Evolutionary conservation across 2,888 invertebrate genomes (phyloP).

Genomic region (Ceriagrion tenellum): DNA sequence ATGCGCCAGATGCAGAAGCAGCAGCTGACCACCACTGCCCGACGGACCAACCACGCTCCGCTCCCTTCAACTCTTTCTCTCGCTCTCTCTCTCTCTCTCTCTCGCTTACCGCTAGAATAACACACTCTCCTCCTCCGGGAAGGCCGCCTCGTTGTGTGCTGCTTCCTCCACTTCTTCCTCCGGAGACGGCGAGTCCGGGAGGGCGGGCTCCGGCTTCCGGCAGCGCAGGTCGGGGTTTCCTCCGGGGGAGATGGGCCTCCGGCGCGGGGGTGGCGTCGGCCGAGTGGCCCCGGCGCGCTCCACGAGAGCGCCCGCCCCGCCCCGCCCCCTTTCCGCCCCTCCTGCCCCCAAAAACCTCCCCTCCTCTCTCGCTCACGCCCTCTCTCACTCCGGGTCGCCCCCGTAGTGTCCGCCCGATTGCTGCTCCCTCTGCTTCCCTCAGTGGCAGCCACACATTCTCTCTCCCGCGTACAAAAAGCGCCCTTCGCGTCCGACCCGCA

Average conservation of each 20-base stretch:
- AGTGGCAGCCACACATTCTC: background rate
- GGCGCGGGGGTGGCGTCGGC: slow-evolving; percentile 35
- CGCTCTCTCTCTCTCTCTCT: background rate
- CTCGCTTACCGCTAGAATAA: background rate
- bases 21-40: slow-evolving; percentile 7
- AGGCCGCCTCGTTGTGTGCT: background rate
- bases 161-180: slow-evolving; percentile 28
- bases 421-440: background rate
- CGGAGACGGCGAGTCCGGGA: slow-evolving; percentile 51
- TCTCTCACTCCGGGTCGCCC: too few species aligned
- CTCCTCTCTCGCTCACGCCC: background rate
- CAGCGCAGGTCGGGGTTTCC: slow-evolving; percentile 41
- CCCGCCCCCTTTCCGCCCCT: slow-evolving; percentile 70
- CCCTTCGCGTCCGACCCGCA: background rate
- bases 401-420: too few species aligned
- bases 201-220: slow-evolving; percentile 54
- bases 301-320: slow-evolving; percentile 71
- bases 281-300: slow-evolving; percentile 40
- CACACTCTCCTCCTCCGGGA: background rate
- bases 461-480: background rate
- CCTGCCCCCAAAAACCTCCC: background rate
- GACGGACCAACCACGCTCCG: background rate
- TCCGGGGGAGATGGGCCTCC: slow-evolving; percentile 55
- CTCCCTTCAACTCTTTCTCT: background rate
- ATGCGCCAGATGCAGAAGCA: background rate